Percentiles rank a stretch among this genome's conserved stretches.
Evolutionary conservation across 2,797 vertebrate genomes (phyloP).

Genomic region (Tragopan temminckii): DNA sequence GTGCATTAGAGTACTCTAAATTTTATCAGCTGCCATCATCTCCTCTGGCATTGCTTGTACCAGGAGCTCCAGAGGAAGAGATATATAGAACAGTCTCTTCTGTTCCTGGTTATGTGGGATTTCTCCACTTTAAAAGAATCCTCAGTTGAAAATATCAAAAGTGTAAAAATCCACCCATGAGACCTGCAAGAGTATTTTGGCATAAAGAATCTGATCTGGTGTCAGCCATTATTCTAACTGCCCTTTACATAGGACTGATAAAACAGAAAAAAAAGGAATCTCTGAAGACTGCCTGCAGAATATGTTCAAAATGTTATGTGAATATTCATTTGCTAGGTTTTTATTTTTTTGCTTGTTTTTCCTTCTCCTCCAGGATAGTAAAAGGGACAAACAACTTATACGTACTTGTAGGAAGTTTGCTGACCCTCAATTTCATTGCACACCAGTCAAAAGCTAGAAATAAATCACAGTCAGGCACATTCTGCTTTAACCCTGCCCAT

Average conservation of each 20-base stretch:
- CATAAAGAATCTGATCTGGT: not conserved
- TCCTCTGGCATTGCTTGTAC: not conserved
- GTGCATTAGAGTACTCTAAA: not conserved
- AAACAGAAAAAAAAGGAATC: not conserved
- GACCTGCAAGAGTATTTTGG: not conserved
- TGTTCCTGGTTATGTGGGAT: not conserved
- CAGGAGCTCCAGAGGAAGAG: not conserved
- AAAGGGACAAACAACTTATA: not conserved
- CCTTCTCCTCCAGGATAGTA: not conserved
- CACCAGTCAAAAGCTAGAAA: not conserved
- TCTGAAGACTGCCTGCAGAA: not conserved
- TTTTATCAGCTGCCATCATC: not conserved
- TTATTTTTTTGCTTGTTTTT: slow-evolving; percentile 11
- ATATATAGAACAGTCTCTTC: not conserved
- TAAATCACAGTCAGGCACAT: not conserved
- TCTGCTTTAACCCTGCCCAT: not conserved
- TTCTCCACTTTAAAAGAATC: not conserved
- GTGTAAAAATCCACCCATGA: not conserved
- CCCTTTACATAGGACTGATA: not conserved
- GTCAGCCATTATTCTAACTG: not conserved
- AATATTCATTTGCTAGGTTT: slow-evolving; percentile 20
- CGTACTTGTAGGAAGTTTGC: not conserved
- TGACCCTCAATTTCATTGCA: not conserved
- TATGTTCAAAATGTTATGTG: not conserved
- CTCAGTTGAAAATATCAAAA: not conserved